A percentile compares a stretch with the other conserved stretches of the same genome.
Conservation (phyloP, 1,140 invertebrate species). For the Pseudomyrmex gracilis region DNA sequence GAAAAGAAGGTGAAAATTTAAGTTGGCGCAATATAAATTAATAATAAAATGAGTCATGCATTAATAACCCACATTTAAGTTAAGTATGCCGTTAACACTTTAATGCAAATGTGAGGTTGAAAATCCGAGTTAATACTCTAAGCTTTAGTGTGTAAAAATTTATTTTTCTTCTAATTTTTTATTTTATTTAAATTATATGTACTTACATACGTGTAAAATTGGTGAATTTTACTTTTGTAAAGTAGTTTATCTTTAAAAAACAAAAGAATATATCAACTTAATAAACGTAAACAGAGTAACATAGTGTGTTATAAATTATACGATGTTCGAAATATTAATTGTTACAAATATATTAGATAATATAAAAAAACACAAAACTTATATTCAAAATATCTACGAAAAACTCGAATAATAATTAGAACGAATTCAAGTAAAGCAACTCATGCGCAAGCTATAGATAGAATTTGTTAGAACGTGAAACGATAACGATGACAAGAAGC, state of each 20-base stretch:
- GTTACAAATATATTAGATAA: neutral
- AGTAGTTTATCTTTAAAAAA: too few relatives aligned
- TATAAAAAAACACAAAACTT: neutral
- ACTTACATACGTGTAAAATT: neutral
- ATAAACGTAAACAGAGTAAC: neutral
- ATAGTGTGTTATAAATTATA: neutral
- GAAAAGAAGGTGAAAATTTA: conserved; percentile 16
- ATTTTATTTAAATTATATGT: neutral
- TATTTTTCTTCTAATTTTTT: neutral
- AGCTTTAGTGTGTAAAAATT: neutral
- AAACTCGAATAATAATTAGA: conserved; percentile 42
- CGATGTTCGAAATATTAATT: neutral
- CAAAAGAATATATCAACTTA: too few relatives aligned
- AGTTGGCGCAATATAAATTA: neutral
- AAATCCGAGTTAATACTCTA: conserved; percentile 16
- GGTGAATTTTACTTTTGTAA: too few relatives aligned
- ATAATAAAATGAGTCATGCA: conserved; percentile 9
- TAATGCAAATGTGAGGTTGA: neutral
- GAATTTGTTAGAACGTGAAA: conserved; percentile 20
- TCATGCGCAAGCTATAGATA: conserved; percentile 1
- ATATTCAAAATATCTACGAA: neutral
- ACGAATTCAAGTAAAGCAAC: neutral
- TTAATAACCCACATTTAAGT: conserved; percentile 16
- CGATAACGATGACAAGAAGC: conserved; percentile 54
- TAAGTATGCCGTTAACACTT: conserved; percentile 9